Conservation (phyloP, 2,888 invertebrate genomes). For the Mimumesa dahlbomi region DNA sequence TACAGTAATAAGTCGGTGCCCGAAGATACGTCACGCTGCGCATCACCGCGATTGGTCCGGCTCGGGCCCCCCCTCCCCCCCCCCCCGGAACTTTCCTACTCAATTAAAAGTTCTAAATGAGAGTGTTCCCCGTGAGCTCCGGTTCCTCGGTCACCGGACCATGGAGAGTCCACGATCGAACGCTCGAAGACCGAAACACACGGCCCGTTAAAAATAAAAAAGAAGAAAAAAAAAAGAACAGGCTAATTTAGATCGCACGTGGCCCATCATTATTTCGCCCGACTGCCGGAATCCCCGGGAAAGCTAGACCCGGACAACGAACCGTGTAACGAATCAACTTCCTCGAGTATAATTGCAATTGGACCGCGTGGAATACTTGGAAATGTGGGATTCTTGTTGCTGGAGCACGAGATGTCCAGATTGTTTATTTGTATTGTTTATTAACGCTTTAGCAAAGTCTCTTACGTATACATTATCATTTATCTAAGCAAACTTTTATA, state of each 20-base stretch:
- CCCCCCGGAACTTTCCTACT: conserved; percentile 73
- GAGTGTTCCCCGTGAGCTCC: conserved; percentile 60
- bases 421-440: too few species aligned
- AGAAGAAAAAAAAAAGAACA: too few species aligned
- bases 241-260: conserved; percentile 38
- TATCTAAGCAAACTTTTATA: too few species aligned
- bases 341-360: background rate
- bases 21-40: too few species aligned
- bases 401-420: too few species aligned
- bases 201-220: conserved; percentile 38
- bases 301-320: background rate
- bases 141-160: conserved; percentile 41
- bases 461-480: too few species aligned
- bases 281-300: background rate
- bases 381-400: too few species aligned
- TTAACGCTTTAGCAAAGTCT: too few species aligned
- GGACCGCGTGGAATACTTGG: background rate
- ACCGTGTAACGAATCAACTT: background rate
- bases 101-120: conserved; percentile 78
- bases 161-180: conserved; percentile 36
- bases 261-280: conserved; percentile 15
- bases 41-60: conserved; percentile 64
- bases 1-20: too few species aligned
- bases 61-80: too few species aligned
- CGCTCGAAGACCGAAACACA: conserved; percentile 35